Evolutionary conservation across 2,888 invertebrate species (phyloP).

Genomic region (Carterocephalus palaemon): DNA sequence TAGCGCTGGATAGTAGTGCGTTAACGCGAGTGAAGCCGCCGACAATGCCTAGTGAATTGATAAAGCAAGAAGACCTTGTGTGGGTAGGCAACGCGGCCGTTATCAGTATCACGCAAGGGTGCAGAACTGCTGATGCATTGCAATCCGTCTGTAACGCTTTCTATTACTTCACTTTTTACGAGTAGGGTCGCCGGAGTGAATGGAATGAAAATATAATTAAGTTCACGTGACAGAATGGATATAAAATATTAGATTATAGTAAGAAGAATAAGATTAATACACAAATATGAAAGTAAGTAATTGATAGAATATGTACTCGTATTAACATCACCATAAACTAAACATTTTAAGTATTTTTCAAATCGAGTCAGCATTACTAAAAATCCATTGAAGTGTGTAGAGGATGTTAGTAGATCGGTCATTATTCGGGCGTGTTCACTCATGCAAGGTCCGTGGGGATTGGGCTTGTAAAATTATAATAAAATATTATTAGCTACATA

Average conservation of each 20-base stretch:
- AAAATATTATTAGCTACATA: slow-evolving; percentile 3
- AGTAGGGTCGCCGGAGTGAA: too few species aligned
- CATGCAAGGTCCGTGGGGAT: slow-evolving; percentile 35
- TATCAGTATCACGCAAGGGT: slow-evolving; percentile 39
- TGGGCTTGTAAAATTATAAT: slow-evolving; percentile 6
- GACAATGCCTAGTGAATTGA: slow-evolving; percentile 31
- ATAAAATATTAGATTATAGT: too few species aligned
- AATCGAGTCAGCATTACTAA: slow-evolving; percentile 20
- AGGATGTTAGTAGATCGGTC: slow-evolving; percentile 58
- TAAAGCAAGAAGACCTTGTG: slow-evolving; percentile 39
- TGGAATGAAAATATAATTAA: too few species aligned
- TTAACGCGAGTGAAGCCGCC: not conserved
- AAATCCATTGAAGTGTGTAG: slow-evolving; percentile 44
- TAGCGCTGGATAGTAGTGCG: too few species aligned
- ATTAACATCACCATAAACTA: too few species aligned
- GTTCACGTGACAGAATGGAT: too few species aligned
- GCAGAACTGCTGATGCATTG: slow-evolving; percentile 28
- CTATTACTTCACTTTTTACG: slow-evolving; percentile 15
- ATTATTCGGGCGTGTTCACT: slow-evolving; percentile 45
- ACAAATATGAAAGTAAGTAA: too few species aligned
- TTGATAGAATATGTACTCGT: too few species aligned
- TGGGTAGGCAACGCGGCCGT: slow-evolving; percentile 26
- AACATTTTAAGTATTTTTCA: too few species aligned
- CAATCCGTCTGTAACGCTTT: slow-evolving; percentile 13
- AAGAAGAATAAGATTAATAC: too few species aligned